Conservation (phyloP, 2,113 vertebrate genomes). For the Mormoops blainvillei region DNA sequence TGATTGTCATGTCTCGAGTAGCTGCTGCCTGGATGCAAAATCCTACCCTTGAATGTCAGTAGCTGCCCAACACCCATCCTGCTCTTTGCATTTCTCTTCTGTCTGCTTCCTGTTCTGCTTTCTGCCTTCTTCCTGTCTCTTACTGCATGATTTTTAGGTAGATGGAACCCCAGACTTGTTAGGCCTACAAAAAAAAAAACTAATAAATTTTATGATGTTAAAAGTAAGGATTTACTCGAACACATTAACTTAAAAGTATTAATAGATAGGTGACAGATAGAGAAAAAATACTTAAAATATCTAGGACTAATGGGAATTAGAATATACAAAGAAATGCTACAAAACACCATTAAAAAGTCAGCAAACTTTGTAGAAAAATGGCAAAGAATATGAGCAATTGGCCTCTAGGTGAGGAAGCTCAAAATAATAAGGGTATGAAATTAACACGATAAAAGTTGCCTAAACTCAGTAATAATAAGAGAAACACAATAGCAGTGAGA, state of each 20-base stretch:
- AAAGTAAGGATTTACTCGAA: neutral
- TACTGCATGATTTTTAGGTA: neutral
- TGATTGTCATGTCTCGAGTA: neutral
- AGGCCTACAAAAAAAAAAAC: neutral
- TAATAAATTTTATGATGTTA: neutral
- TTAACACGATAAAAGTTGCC: neutral
- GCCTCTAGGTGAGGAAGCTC: neutral
- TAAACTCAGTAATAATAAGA: neutral
- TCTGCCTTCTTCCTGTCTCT: neutral
- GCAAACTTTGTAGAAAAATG: neutral
- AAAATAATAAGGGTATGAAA: neutral
- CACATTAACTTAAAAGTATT: neutral
- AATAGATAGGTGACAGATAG: neutral
- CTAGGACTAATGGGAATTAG: neutral
- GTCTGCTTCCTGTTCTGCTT: neutral
- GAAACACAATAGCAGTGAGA: neutral
- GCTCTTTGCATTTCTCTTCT: neutral
- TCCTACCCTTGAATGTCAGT: neutral
- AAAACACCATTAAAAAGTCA: neutral
- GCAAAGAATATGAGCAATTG: neutral
- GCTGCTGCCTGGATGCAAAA: neutral
- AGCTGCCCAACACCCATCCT: rapidly evolving
- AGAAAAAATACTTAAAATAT: neutral
- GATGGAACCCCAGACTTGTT: neutral
- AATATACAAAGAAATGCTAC: neutral